Evolutionary conservation across 2,113 vertebrate species (phyloP), one percentile per base, ranked within the genome.

Genomic region (Origma solitaria): DNA sequence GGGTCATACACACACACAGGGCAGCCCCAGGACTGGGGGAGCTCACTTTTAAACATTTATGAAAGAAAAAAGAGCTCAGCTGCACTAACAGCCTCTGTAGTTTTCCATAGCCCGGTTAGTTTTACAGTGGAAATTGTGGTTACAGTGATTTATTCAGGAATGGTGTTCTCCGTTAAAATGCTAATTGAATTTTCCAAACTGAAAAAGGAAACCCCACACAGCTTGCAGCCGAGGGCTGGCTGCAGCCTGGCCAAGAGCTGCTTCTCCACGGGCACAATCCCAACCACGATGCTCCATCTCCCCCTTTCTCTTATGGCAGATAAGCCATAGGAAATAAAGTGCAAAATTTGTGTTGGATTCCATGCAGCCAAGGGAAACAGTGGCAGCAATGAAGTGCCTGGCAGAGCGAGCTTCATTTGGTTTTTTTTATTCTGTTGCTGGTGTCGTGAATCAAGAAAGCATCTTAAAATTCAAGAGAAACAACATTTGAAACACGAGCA

Each of bases 141-240:
- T 37, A 6, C 2, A 53, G n/a, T 0, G 11, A 44, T 38, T 80
- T 66, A 66, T 37, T 77, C 82, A 44, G 49, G 80, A 71, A 60
- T 20, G 25, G 60, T 25, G 7, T 45, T 91, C 37, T 5, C 23
- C n/a, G 40, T 82, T 88, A 82, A 91, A 93, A 78, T n/a, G 77
- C n/a, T 86, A 44, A 73, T 75, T 82, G 44, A 27, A 61, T 88
- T 92, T 95, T 92, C 81, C 77, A 65, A 51, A 57, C 31, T 58
- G 16, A 4, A 53, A 60, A 80, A 73, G 15, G 35, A 6, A 37
- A 51, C 40, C n/a, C 6, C 35, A n/a, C 40, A 24, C 25, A 73
- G 77, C 40, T 87, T 84, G 69, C 78, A 87, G 87, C 18, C 70
- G 72, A 78, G 4, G 3, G 65, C 81, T 84, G 44, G 10, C 38